phyloP scores from a whole-genome alignment of 2,113 vertebrate species.

The Clarias gariepinus region DNA sequence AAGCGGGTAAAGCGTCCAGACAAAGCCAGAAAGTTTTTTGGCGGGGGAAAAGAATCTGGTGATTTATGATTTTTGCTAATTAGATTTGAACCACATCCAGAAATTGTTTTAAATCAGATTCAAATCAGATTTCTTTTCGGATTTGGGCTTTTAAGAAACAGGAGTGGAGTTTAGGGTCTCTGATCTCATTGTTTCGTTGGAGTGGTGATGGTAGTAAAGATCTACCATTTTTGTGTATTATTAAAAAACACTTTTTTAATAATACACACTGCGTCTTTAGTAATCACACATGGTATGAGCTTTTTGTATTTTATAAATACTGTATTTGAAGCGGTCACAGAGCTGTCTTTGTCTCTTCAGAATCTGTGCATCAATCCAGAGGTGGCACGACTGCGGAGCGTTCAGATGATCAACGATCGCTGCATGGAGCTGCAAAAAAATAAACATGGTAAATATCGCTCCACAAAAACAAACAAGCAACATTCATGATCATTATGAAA shows the following conservation, averaged over 20 bases:
- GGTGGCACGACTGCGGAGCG: slow-evolving; percentile 76
- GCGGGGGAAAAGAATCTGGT: no score
- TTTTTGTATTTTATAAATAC: neutral
- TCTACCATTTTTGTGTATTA: neutral
- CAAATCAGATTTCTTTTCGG: no score
- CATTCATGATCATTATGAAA: neutral
- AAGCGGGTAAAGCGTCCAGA: no score
- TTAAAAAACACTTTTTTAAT: neutral
- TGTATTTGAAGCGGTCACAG: neutral
- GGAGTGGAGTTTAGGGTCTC: neutral
- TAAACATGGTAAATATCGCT: slow-evolving; percentile 75
- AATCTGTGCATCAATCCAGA: slow-evolving; percentile 92
- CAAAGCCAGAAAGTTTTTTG: no score
- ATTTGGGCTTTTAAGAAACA: neutral
- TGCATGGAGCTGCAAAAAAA: slow-evolving; percentile 94
- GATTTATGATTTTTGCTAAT: no score
- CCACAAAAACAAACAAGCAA: neutral
- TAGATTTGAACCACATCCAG: no score
- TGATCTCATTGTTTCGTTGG: neutral
- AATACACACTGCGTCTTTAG: neutral
- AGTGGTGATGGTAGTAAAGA: no score
- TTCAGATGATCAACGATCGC: slow-evolving; percentile 90
- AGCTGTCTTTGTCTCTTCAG: slow-evolving; percentile 61
- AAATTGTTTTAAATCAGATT: no score
- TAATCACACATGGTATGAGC: no score